Conservation (phyloP, 2,797 vertebrate species). For the Sebastes kiyomatsui region DNA sequence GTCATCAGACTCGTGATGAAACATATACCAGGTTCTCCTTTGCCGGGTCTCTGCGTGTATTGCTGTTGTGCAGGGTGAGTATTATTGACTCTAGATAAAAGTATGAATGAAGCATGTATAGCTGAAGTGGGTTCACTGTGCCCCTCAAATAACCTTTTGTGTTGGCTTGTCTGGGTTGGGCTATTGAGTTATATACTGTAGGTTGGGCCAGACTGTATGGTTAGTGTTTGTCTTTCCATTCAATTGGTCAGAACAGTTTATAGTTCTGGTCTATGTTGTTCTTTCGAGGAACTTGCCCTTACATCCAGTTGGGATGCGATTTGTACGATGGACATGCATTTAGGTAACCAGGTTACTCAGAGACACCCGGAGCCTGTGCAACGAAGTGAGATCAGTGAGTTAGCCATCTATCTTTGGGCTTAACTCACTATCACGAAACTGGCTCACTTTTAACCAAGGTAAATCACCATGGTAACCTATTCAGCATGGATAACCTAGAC, state of each 20-base stretch:
- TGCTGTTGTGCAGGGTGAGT: slow-evolving; percentile 41
- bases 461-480: neutral
- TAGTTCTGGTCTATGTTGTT: neutral
- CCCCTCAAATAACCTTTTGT: slow-evolving; percentile 45
- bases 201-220: slow-evolving; percentile 7
- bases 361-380: too few species aligned
- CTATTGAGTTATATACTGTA: neutral
- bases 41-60: slow-evolving; percentile 34
- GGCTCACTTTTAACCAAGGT: neutral
- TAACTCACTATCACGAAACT: neutral
- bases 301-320: neutral
- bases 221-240: neutral
- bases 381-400: neutral
- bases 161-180: slow-evolving; percentile 28
- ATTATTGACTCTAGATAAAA: slow-evolving; percentile 73
- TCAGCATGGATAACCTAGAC: neutral
- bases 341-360: neutral
- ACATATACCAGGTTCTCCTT: slow-evolving; percentile 45
- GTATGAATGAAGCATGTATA: slow-evolving; percentile 48
- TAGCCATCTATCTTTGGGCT: neutral
- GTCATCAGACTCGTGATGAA: slow-evolving; percentile 47
- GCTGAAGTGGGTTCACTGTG: slow-evolving; percentile 35
- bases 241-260: neutral
- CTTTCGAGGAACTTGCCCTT: slow-evolving; percentile 6
- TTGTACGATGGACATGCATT: neutral